Evolutionary conservation across 2,888 invertebrate species (phyloP).

Genomic region (Omphaloscelis lunosa): DNA sequence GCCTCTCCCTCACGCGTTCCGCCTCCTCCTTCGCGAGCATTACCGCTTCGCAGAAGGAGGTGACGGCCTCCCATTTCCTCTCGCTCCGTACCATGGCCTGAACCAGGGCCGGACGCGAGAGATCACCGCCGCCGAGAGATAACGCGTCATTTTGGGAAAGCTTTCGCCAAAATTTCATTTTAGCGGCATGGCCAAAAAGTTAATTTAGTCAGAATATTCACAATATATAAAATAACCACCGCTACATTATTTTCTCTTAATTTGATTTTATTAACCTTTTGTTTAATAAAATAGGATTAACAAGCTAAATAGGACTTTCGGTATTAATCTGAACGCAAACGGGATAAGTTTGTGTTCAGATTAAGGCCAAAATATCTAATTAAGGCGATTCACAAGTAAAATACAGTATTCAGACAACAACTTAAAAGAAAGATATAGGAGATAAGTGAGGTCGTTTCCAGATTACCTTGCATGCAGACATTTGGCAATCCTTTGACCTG

Average conservation of each 20-base stretch:
- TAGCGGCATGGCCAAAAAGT: slow-evolving; percentile 27
- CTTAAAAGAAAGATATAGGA: slow-evolving; percentile 37
- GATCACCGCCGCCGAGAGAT: no score
- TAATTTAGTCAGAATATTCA: slow-evolving; percentile 49
- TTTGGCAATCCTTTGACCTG: slow-evolving; percentile 71
- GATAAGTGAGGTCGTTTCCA: slow-evolving; percentile 63
- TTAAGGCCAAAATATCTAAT: slow-evolving; percentile 29
- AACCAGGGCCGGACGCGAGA: no score
- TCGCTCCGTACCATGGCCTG: no score
- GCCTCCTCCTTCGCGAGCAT: no score
- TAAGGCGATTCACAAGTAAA: slow-evolving; percentile 40
- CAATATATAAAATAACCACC: slow-evolving; percentile 8
- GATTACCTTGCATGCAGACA: slow-evolving; percentile 68
- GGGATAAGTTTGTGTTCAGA: slow-evolving; percentile 23
- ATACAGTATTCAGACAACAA: slow-evolving; percentile 25
- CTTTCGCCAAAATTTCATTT: slow-evolving; percentile 27
- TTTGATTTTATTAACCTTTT: slow-evolving; percentile 49
- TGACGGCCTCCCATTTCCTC: no score
- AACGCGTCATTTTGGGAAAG: slow-evolving; percentile 1
- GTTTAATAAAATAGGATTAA: slow-evolving; percentile 51
- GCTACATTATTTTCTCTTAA: slow-evolving; percentile 32
- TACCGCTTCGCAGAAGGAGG: no score
- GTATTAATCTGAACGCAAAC: slow-evolving; percentile 33
- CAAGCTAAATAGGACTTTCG: slow-evolving; percentile 22
- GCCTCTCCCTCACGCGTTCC: no score